These are phyloP conservation scores for Calliopum simillimum DNA, from an alignment of 2,888 invertebrate genomes.

Conservation along the genomic window DNA sequence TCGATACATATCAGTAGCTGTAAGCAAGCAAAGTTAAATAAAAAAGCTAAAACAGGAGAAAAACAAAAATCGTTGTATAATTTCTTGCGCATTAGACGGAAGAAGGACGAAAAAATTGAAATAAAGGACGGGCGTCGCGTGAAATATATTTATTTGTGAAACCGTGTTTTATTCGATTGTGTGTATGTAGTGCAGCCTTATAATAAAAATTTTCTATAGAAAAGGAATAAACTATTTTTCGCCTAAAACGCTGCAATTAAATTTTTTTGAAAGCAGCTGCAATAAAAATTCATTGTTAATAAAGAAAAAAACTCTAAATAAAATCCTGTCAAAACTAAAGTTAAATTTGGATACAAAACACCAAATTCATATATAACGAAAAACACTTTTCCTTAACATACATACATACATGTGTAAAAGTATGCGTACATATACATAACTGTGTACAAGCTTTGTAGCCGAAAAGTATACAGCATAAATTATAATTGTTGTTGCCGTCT, in stretches of 20 bases:
- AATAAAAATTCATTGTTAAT: conserved; percentile 2
- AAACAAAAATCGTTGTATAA: conserved; percentile 38
- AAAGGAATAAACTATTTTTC: background rate
- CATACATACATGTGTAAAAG: background rate
- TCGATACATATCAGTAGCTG: background rate
- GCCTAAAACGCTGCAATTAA: background rate
- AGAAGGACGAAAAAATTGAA: conserved; percentile 18
- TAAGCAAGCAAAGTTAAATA: too few species aligned
- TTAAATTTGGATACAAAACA: too few species aligned
- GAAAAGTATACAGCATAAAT: conserved; percentile 41
- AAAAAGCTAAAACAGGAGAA: background rate
- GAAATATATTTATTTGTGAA: conserved; percentile 6
- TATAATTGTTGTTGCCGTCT: conserved; percentile 25
- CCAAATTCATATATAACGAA: background rate
- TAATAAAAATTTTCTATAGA: background rate
- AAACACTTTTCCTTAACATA: background rate
- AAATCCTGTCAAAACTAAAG: too few species aligned
- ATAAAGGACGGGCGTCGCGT: background rate
- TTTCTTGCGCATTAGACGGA: conserved; percentile 32
- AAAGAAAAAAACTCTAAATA: too few species aligned
- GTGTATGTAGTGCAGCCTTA: background rate
- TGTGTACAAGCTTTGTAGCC: conserved; percentile 24
- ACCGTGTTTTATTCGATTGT: background rate
- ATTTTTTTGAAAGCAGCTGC: background rate
- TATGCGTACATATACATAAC: conserved; percentile 11